Conservation (phyloP, 2,888 invertebrate species). For the Amphipoea lucens region DNA sequence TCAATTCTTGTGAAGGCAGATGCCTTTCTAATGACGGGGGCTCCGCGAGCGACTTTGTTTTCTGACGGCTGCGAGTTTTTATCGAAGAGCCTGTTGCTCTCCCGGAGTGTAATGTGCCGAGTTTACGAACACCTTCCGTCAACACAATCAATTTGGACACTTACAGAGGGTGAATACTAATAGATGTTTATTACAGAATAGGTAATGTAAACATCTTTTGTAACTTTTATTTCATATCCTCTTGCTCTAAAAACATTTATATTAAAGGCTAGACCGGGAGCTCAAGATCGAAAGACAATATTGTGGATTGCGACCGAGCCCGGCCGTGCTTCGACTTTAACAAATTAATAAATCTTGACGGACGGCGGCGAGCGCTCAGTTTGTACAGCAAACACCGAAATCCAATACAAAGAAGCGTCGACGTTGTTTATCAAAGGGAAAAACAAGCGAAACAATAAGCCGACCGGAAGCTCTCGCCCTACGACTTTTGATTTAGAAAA, state of each 20-base stretch:
- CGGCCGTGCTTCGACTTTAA: constrained; percentile 40
- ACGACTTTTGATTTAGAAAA: constrained; percentile 70
- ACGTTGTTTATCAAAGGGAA: constrained; percentile 79
- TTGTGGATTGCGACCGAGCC: constrained; percentile 11
- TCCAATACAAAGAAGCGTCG: constrained; percentile 82
- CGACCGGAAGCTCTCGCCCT: constrained; percentile 68
- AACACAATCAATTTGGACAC: constrained; percentile 54
- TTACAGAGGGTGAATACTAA: constrained; percentile 48
- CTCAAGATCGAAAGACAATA: constrained; percentile 46
- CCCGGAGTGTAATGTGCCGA: constrained; percentile 47
- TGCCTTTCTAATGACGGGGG: constrained; percentile 81
- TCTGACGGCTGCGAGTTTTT: constrained; percentile 63
- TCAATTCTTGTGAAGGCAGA: constrained; percentile 82
- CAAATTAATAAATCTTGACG: constrained; percentile 64
- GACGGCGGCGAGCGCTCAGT: constrained; percentile 47
- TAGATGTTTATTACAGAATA: constrained; percentile 37
- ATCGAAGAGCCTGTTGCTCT: constrained; percentile 75
- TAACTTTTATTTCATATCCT: constrained; percentile 7
- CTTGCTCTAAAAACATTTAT: constrained; percentile 6
- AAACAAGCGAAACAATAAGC: constrained; percentile 77
- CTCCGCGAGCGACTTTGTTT: constrained; percentile 70
- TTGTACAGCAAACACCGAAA: constrained; percentile 63
- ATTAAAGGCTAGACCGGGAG: constrained; percentile 18
- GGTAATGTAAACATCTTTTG: constrained; percentile 21
- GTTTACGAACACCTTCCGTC: constrained; percentile 48